Base-by-base conservation (phyloP, 1,140 invertebrate genomes). In the Helicoverpa zea region DNA sequence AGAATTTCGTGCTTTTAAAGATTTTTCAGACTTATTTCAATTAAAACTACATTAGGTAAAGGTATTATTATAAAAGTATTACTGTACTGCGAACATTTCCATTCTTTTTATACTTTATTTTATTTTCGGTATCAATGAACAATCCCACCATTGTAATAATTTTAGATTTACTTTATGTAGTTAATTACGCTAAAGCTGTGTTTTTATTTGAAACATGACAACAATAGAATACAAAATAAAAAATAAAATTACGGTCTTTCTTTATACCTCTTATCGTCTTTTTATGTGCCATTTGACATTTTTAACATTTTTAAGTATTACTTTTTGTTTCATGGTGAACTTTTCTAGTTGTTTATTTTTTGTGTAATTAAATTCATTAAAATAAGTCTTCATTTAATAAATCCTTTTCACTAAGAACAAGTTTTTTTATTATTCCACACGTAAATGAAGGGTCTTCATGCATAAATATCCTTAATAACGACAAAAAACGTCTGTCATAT, bases 101-200 rank as follows among this genome's bases (percentile, higher is more conserved):
- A 29, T 7, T 23, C 3, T n/a, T 5, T 29, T 10, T 12, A 23
- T 12, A 12, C 3, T 18, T 49, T 1, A 16, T 18, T 4, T 16
- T 3, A 68, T 18, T 49, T 18, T 68, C 18, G 64, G 9, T 49
- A 49, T 68, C 35, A n/a, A 49, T 68, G 64, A 68, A 49, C 49
- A 68, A 68, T 68, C 64, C 64, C 64, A 68, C 64, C 64, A 68
- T 47, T 68, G 64, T 49, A 68, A 49, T 49, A 66, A 66, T 3
- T 49, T 18, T 49, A 68, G 43, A 12, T 49, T 18, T 66, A 68
- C 13, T 47, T 66, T 49, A 83, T 35, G 7, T 66, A n/a, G 11
- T 63, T 63, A 14, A 47, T 16, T 58, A 23, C 11, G 64, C 49
- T 23, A 13, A 68, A 43, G 29, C 5, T 7, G 23, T 63, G 23